These are phyloP conservation scores for Pseudomugil gertrudae DNA, from an alignment of 2,797 vertebrate species.

Conservation along the genomic window DNA sequence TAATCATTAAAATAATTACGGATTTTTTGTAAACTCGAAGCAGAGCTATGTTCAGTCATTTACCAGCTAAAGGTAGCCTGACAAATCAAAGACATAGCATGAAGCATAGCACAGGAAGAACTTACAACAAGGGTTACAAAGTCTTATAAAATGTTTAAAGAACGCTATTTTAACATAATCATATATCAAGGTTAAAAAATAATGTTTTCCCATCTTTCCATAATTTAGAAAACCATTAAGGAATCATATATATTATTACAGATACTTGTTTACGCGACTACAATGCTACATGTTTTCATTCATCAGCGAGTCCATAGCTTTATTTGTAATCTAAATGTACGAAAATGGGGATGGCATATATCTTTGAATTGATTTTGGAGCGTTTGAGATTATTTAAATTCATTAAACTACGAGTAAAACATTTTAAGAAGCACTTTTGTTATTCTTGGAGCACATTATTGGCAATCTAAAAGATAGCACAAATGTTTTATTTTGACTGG, in stretches of 20 bases:
- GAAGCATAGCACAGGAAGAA: neutral
- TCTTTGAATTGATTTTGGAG: too few relatives aligned
- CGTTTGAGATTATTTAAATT: neutral
- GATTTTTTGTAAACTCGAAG: neutral
- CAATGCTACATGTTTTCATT: neutral
- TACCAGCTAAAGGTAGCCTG: constrained; percentile 39
- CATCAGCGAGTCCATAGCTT: neutral
- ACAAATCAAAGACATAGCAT: constrained; percentile 16
- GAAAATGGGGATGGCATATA: too few relatives aligned
- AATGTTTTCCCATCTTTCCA: accelerated
- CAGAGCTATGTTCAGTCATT: neutral
- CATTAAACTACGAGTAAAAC: neutral
- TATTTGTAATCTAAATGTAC: neutral
- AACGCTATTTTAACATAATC: neutral
- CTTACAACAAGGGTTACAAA: neutral
- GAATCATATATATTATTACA: too few relatives aligned
- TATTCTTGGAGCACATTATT: neutral
- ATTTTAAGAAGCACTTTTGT: too few relatives aligned
- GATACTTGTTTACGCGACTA: neutral
- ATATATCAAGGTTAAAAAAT: neutral
- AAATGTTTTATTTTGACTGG: neutral
- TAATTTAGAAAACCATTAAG: neutral
- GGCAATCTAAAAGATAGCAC: neutral
- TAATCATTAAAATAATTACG: too few relatives aligned
- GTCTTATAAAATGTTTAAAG: neutral